Evolutionary conservation across 2,888 invertebrate genomes (phyloP).

Genomic region (Xestia ashworthii): DNA sequence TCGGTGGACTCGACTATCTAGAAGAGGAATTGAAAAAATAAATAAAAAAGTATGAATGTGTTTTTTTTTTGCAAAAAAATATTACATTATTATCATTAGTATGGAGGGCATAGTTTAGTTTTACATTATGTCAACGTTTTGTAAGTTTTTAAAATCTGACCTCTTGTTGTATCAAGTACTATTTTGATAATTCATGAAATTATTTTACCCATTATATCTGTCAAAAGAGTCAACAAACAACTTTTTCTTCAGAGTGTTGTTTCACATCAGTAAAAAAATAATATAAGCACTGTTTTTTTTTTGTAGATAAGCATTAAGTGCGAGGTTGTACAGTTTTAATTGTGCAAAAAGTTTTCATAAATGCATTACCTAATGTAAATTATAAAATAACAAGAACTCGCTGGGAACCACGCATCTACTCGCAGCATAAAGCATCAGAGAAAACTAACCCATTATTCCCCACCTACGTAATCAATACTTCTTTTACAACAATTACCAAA

Average conservation of each 20-base stretch:
- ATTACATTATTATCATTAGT: too few species aligned
- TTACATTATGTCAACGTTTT: neutral
- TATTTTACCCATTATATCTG: neutral
- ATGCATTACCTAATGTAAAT: too few species aligned
- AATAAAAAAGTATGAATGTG: neutral
- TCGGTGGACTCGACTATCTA: neutral
- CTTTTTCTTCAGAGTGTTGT: neutral
- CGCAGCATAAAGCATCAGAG: conserved; percentile 1
- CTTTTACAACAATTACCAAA: conserved; percentile 49
- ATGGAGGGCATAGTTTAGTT: neutral
- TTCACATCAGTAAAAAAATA: neutral
- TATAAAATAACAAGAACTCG: too few species aligned
- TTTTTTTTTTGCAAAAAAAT: neutral
- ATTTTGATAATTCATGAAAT: neutral
- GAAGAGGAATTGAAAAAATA: neutral
- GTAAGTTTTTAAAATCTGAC: neutral
- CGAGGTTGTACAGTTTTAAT: too few species aligned
- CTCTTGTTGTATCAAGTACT: neutral
- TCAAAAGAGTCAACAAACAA: neutral
- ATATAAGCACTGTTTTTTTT: too few species aligned
- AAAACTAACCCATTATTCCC: conserved; percentile 27
- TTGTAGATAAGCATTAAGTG: too few species aligned
- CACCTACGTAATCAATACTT: conserved; percentile 46
- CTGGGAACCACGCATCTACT: conserved; percentile 16
- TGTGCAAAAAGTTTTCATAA: too few species aligned